Evolutionary conservation across 2,797 vertebrate species (phyloP), one percentile per base, ranked within the genome.

Genomic region (Diplodus puntazzo): DNA sequence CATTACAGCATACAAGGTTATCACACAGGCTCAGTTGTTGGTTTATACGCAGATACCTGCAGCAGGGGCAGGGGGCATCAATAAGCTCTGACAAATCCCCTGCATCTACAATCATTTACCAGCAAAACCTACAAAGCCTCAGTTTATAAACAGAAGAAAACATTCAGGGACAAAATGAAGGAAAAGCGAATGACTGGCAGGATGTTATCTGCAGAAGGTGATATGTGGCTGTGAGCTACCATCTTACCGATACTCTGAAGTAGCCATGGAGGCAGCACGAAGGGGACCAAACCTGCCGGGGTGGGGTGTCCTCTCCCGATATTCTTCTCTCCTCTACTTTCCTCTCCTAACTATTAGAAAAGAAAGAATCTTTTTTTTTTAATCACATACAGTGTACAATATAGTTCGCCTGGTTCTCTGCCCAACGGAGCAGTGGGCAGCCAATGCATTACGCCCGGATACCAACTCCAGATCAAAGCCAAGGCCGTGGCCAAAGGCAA

Each of bases 21-120:
- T 84, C 69, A 52, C 59, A 45, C 39, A 2, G 50, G 58, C 82
- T 83, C 80, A 72, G 79, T 54, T 50, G 76, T 58, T 69, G 69
- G 69, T 84, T 77, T 71, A 52, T 73, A 65, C 43, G 73, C 67
- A 70, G 72, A 82, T 79, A 73, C 69, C 49, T 65, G 12, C 12
- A 3, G 72, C 52, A 12, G 70, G 68, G 67, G 74, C 58, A 62
- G 30, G 58, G 73, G 63, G 60, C 69, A 79, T 80, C 78, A 77
- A 59, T 82, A 82, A 73, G 81, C 79, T 59, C 57, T 9, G 52
- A 54, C 69, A 85, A 88, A 89, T 75, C 80, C 71, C 43, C 73
- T 8, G 3, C 45, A 79, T 86, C 73, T 79, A 55, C 69, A 79
- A 74, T 53, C 68, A 80, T 80, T 89, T 77, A 81, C 43, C 53